phyloP scores from a whole-genome alignment of 1,140 invertebrate genomes.

The Drosophila serrata region DNA sequence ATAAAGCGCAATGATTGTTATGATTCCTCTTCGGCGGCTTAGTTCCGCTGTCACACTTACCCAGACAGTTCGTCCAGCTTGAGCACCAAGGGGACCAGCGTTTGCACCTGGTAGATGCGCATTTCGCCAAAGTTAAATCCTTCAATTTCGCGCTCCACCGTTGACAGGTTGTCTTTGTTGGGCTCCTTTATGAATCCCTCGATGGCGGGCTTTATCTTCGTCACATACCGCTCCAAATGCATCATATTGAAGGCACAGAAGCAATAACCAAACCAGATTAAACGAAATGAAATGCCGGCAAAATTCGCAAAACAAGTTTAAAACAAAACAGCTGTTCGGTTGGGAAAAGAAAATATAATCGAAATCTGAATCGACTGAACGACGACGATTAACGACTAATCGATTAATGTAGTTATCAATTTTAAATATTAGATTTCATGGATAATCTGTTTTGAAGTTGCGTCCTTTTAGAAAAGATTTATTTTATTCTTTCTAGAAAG shows the following conservation, averaged over 20 bases:
- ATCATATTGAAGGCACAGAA: constrained; percentile 54
- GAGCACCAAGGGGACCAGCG: constrained; percentile 72
- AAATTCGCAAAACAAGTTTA: constrained; percentile 4
- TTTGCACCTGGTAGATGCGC: constrained; percentile 73
- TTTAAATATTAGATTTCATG: background rate
- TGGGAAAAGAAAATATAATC: background rate
- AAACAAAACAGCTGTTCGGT: constrained; percentile 55
- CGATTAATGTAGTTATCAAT: background rate
- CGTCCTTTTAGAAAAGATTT: background rate
- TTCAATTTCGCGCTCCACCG: constrained; percentile 61
- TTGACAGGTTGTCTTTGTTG: constrained; percentile 49
- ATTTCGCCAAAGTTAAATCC: constrained; percentile 73
- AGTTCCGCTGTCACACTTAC: constrained; percentile 32
- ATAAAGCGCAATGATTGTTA: background rate
- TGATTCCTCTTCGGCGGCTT: background rate
- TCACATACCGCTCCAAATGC: constrained; percentile 72
- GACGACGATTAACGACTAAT: background rate
- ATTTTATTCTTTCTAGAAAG: background rate
- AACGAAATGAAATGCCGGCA: constrained; percentile 28
- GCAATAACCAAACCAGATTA: background rate
- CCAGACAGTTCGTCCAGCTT: constrained; percentile 72
- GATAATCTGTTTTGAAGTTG: background rate
- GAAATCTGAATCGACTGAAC: background rate
- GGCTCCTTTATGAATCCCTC: constrained; percentile 70
- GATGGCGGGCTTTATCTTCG: constrained; percentile 84